Base-by-base conservation (phyloP, 2,113 vertebrate species). In the zebrafish (Danio rerio) region DNA sequence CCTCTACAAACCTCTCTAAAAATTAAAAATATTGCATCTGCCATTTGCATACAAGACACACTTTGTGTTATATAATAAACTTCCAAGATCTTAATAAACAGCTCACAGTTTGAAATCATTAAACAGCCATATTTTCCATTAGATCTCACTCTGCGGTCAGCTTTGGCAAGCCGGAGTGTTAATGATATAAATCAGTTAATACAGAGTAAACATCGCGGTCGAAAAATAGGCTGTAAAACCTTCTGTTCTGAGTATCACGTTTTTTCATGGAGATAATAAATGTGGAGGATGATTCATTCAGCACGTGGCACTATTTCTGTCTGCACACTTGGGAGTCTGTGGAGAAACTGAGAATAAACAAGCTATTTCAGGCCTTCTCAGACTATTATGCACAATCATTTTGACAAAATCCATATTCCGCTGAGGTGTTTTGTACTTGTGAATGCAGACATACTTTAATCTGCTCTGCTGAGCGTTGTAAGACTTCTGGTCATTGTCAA, bases 381-480 rank as follows among this genome's bases (percentile, higher is more conserved):
- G 12, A 59, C 55, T 59, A 76, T 76, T 76, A 76, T 40, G 13
- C 75, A 40, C 45, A 62, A 6, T 52, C 20, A 50, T 78, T 78
- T 77, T 63, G 59, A 63, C 56, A 77, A 77, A 77, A 63, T 63
- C 42, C 42, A 59, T 42, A 47, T 21, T 45, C 45, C 20, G 5
- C 5, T 0, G 58, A 78, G 75, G 49, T 40, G 20, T 52, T 63
- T 63, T 50, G 45, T 21, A 49, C 59, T 52, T 40, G 86, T 91
- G 78, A 90, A 92, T 89, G 40, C 72, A 73, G 42, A 56, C 21
- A 56, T 56, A 31, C 53, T 43, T 43, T 56, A 56, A 58, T 1
- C 40, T 58, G 13, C 40, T 74, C 9, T 0, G 15, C 11, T 10
- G 31, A 43, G 71, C n/a, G 15, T 55, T 18, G 10, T n/a, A 55